These are phyloP conservation scores for Drosophila colorata DNA, from an alignment of 2,888 invertebrate genomes.

Conservation along the genomic window DNA sequence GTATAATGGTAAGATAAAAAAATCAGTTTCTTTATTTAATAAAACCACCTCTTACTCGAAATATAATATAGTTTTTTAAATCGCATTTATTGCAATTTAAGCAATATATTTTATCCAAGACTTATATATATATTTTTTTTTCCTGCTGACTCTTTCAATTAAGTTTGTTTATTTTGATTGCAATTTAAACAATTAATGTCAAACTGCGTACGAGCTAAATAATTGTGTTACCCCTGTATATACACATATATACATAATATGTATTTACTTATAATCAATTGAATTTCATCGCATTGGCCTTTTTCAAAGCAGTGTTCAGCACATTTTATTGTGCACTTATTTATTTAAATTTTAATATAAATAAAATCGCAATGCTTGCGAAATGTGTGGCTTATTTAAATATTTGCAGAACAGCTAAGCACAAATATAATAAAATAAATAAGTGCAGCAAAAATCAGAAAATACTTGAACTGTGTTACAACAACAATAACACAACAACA, in stretches of 20 bases:
- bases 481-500: conserved; percentile 32
- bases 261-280: conserved; percentile 27
- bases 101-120: not conserved
- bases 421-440: conserved; percentile 27
- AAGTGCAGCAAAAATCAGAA: conserved; percentile 6
- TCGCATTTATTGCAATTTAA: not conserved
- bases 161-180: conserved; percentile 43
- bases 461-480: conserved; percentile 56
- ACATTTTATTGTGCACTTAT: not conserved
- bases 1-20: not conserved
- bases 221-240: conserved; percentile 35
- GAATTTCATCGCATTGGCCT: conserved; percentile 24
- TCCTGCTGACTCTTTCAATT: conserved; percentile 12
- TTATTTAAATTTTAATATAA: conserved; percentile 53
- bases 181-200: conserved; percentile 75
- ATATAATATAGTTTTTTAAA: not conserved
- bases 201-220: conserved; percentile 55
- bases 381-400: conserved; percentile 39
- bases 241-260: no score
- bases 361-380: conserved; percentile 36
- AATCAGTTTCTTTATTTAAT: not conserved
- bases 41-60: not conserved
- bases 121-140: not conserved
- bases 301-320: not conserved
- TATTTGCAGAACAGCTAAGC: conserved; percentile 37